A percentile compares a stretch with the other conserved stretches of the same genome.
Conservation (phyloP, 2,797 vertebrate species). For the Sebastes vulpes region DNA sequence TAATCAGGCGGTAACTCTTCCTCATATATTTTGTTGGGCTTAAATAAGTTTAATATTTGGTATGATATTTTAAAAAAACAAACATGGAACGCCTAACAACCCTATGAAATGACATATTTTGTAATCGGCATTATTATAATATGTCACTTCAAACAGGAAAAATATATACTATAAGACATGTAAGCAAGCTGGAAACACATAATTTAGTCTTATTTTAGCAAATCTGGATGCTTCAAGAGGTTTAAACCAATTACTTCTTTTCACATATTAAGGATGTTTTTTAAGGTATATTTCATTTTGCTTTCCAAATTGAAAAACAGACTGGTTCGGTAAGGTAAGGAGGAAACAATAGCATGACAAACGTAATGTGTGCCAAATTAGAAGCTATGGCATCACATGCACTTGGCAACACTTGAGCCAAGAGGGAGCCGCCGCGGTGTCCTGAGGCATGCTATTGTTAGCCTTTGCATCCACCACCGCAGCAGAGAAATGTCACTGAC, state of each 20-base stretch:
- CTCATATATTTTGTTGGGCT: not conserved
- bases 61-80: not conserved
- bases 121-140: not conserved
- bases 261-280: not conserved
- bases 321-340: not conserved
- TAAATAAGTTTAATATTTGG: not conserved
- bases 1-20: no score
- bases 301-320: not conserved
- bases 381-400: constrained; percentile 10
- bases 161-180: not conserved
- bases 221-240: not conserved
- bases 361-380: constrained; percentile 11
- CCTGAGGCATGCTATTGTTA: constrained; percentile 39
- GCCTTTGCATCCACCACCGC: constrained; percentile 25
- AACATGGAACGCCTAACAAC: not conserved
- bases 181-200: not conserved
- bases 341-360: not conserved
- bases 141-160: not conserved
- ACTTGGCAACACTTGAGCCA: constrained; percentile 27
- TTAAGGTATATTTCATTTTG: not conserved
- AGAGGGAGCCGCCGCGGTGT: constrained; percentile 20
- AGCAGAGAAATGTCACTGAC: constrained; percentile 33
- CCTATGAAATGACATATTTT: not conserved
- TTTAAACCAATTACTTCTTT: not conserved
- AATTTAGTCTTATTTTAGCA: not conserved